Base-by-base conservation (phyloP, 2,888 invertebrate species). In the Arrhopalites spinosus region DNA sequence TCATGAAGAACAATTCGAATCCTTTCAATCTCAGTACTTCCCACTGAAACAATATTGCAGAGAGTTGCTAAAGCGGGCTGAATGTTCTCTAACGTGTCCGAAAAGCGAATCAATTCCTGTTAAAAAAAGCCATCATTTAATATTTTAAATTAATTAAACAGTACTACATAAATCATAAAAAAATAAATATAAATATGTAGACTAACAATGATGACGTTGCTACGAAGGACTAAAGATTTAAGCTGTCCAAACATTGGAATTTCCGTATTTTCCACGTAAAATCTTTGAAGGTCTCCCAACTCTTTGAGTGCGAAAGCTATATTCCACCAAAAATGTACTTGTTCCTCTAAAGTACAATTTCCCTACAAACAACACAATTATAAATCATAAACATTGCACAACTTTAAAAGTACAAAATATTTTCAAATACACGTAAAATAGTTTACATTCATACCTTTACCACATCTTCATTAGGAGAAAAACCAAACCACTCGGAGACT, bases 401-500 rank as follows among this genome's bases (percentile, higher is more conserved):
- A n/a, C n/a, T n/a, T n/a, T n/a, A n/a, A n/a, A n/a, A n/a, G 36
- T 36, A 36, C 3, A 36, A 36, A 36, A 36, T n/a, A n/a, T n/a
- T n/a, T n/a, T n/a, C n/a, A n/a, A n/a, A n/a, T n/a, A n/a, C n/a
- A n/a, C n/a, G n/a, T n/a, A n/a, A n/a, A n/a, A n/a, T n/a, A n/a
- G n/a, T n/a, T n/a, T n/a, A n/a, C n/a, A n/a, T n/a, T n/a, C 27
- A 61, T 72, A 72, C 72, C 72, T 63, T 63, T 5, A 72, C 72
- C 2, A 72, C 47, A 5, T 61, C 47, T 25, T 45, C 63, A 63
- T 61, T 63, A 11, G 72, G 72, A 17, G 63, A 45, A n/a, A 72
- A 72, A 17, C 72, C 72, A 63, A 72, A 72, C 72, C 72, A 72
- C 45, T 72, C 72, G 27, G 43, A 72, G 0, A 72, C 72, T 47